phyloP scores from a whole-genome alignment of 1,140 invertebrate genomes.

The Acromyrmex charruanus region DNA sequence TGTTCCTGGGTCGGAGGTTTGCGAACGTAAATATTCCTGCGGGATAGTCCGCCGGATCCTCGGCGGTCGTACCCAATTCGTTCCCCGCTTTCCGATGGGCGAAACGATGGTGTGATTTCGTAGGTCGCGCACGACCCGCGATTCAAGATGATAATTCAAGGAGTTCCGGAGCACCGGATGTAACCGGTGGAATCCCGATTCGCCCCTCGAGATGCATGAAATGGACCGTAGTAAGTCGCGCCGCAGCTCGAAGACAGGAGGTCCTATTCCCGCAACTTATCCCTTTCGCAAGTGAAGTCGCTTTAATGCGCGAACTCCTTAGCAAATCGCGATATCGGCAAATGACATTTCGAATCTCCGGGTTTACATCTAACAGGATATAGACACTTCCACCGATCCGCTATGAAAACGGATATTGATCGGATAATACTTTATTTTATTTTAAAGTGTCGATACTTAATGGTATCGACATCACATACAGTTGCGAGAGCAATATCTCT shows the following conservation, averaged over 20 bases:
- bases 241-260: neutral
- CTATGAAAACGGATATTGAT: neutral
- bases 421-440: neutral
- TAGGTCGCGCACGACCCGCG: slow-evolving; percentile 56
- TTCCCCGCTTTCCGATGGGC: neutral
- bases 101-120: slow-evolving; percentile 43
- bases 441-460: slow-evolving; percentile 7
- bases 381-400: neutral
- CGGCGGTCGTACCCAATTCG: slow-evolving; percentile 52
- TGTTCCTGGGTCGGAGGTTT: slow-evolving; percentile 19
- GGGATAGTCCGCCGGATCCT: slow-evolving; percentile 35
- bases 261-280: slow-evolving; percentile 28
- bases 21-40: slow-evolving; percentile 52
- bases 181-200: slow-evolving; percentile 40
- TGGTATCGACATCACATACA: neutral
- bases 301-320: slow-evolving; percentile 35
- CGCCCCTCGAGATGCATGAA: slow-evolving; percentile 59
- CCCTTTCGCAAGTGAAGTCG: slow-evolving; percentile 14
- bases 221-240: slow-evolving; percentile 56
- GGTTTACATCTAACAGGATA: slow-evolving; percentile 3
- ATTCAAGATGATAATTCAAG: slow-evolving; percentile 63
- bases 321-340: slow-evolving; percentile 30
- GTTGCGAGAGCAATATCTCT: neutral
- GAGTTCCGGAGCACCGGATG: slow-evolving; percentile 23
- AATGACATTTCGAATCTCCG: slow-evolving; percentile 33